Percentiles rank a stretch among this genome's conserved stretches.
Conservation (phyloP, 2,888 invertebrate species). For the Lydus trimaculatus region DNA sequence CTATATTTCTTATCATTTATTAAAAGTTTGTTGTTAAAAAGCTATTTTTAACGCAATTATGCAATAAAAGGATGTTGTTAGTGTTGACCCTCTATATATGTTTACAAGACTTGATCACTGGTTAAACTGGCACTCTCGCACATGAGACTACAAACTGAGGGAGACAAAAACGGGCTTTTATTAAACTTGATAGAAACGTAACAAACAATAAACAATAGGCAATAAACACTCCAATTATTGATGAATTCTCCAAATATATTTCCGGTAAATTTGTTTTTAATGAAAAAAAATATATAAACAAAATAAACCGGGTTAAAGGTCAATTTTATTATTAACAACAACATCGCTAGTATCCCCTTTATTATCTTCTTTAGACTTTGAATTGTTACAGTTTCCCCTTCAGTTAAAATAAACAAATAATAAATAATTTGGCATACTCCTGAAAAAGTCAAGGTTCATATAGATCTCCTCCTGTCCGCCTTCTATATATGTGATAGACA, state of each 20-base stretch:
- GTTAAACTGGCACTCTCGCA: neutral
- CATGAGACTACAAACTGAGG: neutral
- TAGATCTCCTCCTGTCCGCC: neutral
- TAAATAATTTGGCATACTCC: neutral
- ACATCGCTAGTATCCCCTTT: neutral
- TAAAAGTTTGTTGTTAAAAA: neutral
- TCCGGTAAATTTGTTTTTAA: no score
- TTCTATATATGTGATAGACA: neutral
- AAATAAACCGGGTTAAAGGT: neutral
- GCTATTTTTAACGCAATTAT: neutral
- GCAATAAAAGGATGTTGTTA: neutral
- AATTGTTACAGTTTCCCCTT: neutral
- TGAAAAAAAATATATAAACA: no score
- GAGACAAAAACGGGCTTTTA: neutral
- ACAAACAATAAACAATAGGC: neutral
- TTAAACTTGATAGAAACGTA: neutral
- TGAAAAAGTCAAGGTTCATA: neutral
- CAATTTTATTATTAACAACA: neutral
- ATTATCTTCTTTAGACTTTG: neutral
- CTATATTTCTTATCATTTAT: neutral
- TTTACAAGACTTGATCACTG: neutral
- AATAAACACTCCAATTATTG: neutral
- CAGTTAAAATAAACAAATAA: neutral
- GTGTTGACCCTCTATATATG: slow-evolving; percentile 1
- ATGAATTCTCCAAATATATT: neutral